These are phyloP conservation scores for Oxytorus armatus DNA, from an alignment of 2,888 invertebrate species.

Conservation along the genomic window DNA sequence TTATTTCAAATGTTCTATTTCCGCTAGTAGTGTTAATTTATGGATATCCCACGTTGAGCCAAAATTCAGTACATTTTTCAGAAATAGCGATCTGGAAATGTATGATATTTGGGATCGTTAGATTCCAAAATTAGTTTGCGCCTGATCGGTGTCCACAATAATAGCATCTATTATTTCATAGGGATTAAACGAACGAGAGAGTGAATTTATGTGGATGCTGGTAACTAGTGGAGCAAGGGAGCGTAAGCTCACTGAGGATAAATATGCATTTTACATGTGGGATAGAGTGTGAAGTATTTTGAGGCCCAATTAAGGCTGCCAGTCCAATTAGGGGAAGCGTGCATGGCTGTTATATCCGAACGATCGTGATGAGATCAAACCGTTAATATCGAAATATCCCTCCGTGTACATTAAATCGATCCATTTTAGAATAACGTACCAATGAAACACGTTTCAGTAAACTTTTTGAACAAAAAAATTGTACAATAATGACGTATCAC, in stretches of 20 bases:
- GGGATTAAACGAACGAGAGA: constrained; percentile 41
- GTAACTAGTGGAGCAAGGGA: not conserved
- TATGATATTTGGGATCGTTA: constrained; percentile 23
- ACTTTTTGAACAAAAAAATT: not conserved
- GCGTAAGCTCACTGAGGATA: constrained; percentile 31
- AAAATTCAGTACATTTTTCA: not conserved
- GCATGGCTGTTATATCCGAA: constrained; percentile 37
- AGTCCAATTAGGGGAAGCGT: constrained; percentile 61
- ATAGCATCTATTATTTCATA: constrained; percentile 54
- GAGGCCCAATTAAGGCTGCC: constrained; percentile 66
- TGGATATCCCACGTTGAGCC: not conserved
- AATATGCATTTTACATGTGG: constrained; percentile 63
- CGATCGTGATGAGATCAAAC: constrained; percentile 46
- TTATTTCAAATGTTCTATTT: not conserved
- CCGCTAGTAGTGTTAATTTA: not conserved
- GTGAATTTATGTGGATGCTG: not conserved
- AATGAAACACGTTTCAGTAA: not conserved
- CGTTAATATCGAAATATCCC: constrained; percentile 49
- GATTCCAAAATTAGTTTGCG: constrained; percentile 39
- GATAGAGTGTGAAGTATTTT: constrained; percentile 59
- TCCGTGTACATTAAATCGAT: not conserved
- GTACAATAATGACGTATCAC: no score
- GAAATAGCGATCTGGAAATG: not conserved
- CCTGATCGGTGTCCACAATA: constrained; percentile 33
- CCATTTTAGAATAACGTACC: not conserved